These are phyloP conservation scores for Dasypus novemcinctus DNA, from an alignment of 2,113 vertebrate species.

Conservation along the genomic window DNA sequence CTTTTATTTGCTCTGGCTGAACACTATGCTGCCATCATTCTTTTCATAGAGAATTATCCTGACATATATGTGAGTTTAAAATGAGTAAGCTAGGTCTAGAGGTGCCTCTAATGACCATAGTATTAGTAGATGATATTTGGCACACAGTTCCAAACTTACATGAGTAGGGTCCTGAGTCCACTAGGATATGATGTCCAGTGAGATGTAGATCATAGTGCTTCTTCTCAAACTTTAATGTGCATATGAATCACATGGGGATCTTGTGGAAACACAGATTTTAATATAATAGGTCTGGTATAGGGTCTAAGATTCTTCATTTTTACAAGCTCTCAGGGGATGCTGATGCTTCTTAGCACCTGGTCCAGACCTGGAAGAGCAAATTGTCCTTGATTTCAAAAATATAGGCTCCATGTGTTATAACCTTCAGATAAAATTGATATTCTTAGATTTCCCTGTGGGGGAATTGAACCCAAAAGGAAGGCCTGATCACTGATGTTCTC, in stretches of 20 bases:
- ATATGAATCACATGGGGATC: background rate
- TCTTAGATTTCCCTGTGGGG: background rate
- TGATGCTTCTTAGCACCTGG: background rate
- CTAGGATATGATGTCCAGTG: background rate
- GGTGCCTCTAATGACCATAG: background rate
- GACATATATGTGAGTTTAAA: background rate
- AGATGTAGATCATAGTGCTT: background rate
- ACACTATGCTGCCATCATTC: background rate
- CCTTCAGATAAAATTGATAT: background rate
- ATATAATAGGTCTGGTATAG: background rate
- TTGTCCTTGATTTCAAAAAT: background rate
- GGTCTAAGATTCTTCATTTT: background rate
- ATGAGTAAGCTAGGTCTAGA: background rate
- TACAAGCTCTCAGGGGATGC: background rate
- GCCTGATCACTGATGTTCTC: background rate
- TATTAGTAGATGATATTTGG: background rate
- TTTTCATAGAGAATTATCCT: background rate
- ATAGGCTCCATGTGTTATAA: background rate
- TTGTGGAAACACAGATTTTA: conserved; percentile 23
- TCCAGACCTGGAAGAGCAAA: background rate
- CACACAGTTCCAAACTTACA: background rate
- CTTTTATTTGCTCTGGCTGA: background rate
- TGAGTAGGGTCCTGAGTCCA: background rate
- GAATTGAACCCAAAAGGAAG: background rate
- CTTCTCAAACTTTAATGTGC: background rate